phyloP scores from a whole-genome alignment of 2,888 invertebrate species.

The Phengaris arion region DNA sequence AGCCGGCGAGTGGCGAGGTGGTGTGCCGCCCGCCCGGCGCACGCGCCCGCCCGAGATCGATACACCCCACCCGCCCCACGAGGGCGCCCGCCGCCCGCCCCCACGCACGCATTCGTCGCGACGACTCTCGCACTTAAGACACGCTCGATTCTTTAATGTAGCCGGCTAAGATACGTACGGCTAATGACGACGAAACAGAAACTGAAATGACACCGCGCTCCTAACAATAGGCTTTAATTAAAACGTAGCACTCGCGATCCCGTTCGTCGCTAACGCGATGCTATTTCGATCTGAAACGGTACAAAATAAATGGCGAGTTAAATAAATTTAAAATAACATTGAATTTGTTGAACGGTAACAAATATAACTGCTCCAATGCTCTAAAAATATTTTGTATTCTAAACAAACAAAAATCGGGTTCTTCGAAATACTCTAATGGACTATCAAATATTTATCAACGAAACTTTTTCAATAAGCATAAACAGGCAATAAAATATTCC shows the following conservation, averaged over 20 bases:
- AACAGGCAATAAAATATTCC: constrained; percentile 24
- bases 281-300: neutral
- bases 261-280: neutral
- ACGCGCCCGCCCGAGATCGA: constrained; percentile 74
- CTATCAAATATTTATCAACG: constrained; percentile 26
- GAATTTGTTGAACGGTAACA: neutral
- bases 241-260: constrained; percentile 3
- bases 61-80: constrained; percentile 72
- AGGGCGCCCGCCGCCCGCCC: constrained; percentile 52
- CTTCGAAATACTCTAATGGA: constrained; percentile 22
- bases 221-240: constrained; percentile 3
- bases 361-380: neutral
- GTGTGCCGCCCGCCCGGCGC: constrained; percentile 59
- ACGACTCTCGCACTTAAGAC: constrained; percentile 48
- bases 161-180: constrained; percentile 48
- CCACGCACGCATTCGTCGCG: constrained; percentile 51
- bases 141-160: constrained; percentile 48
- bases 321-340: neutral
- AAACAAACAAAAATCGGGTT: constrained; percentile 16
- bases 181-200: constrained; percentile 30
- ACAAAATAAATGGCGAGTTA: neutral
- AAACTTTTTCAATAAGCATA: constrained; percentile 27
- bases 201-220: constrained; percentile 25
- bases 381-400: constrained; percentile 4
- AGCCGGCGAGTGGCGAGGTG: constrained; percentile 47